Conservation (phyloP, 2,797 vertebrate species). For the Coccyzus lansbergi region DNA sequence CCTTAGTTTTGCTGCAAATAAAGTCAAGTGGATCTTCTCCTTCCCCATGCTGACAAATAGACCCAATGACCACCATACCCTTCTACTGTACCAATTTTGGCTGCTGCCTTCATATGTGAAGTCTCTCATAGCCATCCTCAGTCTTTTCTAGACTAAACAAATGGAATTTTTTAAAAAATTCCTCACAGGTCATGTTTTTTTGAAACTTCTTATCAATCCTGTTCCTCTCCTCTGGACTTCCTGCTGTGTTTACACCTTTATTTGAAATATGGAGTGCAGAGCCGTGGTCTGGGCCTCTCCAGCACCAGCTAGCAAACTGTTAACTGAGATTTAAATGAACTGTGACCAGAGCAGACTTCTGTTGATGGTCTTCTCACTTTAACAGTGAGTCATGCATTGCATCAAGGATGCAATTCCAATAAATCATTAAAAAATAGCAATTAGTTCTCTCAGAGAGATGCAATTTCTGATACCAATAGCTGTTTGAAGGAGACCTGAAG, state of each 20-base stretch:
- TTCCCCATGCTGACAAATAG: neutral
- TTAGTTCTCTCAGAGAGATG: conserved; percentile 10
- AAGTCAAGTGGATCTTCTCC: neutral
- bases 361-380: neutral
- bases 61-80: neutral
- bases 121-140: neutral
- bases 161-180: neutral
- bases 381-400: neutral
- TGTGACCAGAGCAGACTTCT: neutral
- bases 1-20: neutral
- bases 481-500: neutral
- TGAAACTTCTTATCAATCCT: neutral
- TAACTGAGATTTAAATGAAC: neutral
- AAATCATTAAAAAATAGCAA: conserved; percentile 16
- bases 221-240: neutral
- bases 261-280: neutral
- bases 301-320: neutral
- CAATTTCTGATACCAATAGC: neutral
- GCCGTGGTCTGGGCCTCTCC: neutral
- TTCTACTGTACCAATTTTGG: neutral
- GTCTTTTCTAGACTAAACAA: conserved; percentile 19
- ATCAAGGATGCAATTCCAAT: neutral
- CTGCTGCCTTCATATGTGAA: neutral
- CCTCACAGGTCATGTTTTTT: neutral
- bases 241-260: neutral